These are phyloP conservation scores for Melitaea cinxia DNA, from an alignment of 1,140 invertebrate genomes.

Conservation along the genomic window DNA sequence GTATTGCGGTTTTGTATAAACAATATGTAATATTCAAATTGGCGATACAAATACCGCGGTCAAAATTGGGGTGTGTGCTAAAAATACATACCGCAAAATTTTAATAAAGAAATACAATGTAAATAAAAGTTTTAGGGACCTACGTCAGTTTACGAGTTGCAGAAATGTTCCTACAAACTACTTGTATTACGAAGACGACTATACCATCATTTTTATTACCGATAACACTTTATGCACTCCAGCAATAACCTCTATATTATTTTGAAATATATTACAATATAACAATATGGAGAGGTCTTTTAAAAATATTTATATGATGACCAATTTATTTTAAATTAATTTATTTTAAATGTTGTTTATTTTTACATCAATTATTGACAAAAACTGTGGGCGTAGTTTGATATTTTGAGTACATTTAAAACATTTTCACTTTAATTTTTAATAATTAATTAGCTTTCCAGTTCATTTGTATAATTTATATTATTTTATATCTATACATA, in stretches of 20 bases:
- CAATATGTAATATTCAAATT: constrained; percentile 15
- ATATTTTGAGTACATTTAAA: too few species aligned
- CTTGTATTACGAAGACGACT: background rate
- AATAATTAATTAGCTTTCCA: too few species aligned
- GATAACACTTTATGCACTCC: constrained; percentile 40
- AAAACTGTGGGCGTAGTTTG: too few species aligned
- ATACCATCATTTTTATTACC: constrained; percentile 30
- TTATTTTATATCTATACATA: too few species aligned
- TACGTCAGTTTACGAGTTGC: background rate
- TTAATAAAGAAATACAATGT: background rate
- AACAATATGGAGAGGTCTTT: background rate
- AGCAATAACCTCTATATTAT: constrained; percentile 56
- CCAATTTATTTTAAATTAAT: too few species aligned
- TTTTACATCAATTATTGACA: background rate
- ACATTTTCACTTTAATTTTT: too few species aligned
- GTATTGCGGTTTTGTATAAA: background rate
- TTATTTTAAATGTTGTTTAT: too few species aligned
- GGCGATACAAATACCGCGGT: background rate
- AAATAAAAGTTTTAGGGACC: background rate
- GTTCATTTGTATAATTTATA: too few species aligned
- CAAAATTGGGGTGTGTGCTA: background rate
- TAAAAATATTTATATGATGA: background rate
- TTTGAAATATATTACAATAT: constrained; percentile 43
- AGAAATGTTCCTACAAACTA: constrained; percentile 2
- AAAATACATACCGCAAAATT: too few species aligned